Conservation (phyloP, 2,888 invertebrate species). For the Eudasyphora cyanicolor region DNA sequence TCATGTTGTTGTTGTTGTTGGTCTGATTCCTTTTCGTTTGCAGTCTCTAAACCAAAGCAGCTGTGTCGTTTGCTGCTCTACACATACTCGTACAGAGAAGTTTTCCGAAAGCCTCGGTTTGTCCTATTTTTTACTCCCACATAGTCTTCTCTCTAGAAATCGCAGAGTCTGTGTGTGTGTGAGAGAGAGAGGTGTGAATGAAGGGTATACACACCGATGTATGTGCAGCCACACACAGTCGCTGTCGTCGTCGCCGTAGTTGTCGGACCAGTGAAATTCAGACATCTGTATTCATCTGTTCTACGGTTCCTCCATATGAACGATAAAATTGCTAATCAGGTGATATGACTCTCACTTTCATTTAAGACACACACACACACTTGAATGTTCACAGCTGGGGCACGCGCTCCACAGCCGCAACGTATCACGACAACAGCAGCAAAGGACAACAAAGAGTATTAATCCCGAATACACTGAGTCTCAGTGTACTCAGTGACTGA, state of each 20-base stretch:
- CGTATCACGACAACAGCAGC: neutral
- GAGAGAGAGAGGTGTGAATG: no score
- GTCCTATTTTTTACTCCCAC: constrained; percentile 63
- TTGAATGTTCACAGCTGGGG: neutral
- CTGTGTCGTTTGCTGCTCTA: constrained; percentile 47
- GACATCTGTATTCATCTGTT: neutral
- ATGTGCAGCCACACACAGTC: constrained; percentile 36
- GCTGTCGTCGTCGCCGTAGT: no score
- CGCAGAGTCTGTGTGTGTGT: no score
- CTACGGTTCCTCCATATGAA: no score
- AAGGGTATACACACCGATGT: constrained; percentile 8
- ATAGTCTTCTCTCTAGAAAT: constrained; percentile 43
- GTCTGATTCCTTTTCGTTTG: constrained; percentile 17
- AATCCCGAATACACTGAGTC: neutral
- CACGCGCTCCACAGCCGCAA: constrained; percentile 2
- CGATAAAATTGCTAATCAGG: constrained; percentile 53
- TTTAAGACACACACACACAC: constrained; percentile 37
- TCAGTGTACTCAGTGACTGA: neutral
- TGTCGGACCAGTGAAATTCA: neutral
- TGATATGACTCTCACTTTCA: constrained; percentile 53
- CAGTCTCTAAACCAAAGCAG: constrained; percentile 46
- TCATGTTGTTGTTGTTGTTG: constrained; percentile 3
- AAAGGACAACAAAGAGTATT: neutral
- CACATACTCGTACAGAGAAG: no score
- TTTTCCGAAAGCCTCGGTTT: constrained; percentile 37